A percentile compares a stretch with the other conserved stretches of the same genome.
Conservation (phyloP, 2,113 vertebrate genomes). For the Mormoops blainvillei region DNA sequence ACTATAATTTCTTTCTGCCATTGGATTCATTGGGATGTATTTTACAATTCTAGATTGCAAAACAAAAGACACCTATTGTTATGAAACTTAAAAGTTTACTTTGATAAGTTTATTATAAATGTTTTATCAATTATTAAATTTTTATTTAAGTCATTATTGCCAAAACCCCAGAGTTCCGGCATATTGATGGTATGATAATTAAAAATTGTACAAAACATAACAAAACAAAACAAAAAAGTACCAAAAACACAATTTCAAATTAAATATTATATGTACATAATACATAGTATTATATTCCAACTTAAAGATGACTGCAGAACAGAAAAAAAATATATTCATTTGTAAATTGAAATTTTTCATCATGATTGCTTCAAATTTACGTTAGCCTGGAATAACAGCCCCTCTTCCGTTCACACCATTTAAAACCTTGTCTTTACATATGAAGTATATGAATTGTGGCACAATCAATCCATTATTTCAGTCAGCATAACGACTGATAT, state of each 20-base stretch:
- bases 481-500: background rate
- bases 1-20: background rate
- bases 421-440: background rate
- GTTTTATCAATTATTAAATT: background rate
- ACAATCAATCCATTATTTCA: constrained; percentile 11
- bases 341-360: background rate
- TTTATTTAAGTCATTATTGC: background rate
- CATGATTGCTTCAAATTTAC: background rate
- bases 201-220: background rate
- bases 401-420: background rate
- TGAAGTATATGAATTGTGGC: constrained; percentile 8
- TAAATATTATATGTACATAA: background rate
- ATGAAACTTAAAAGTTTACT: background rate
- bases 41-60: background rate
- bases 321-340: background rate
- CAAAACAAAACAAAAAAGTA: background rate
- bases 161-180: background rate
- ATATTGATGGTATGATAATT: background rate
- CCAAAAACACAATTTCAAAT: background rate
- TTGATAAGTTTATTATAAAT: background rate
- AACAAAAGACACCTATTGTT: background rate
- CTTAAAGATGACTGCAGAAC: background rate
- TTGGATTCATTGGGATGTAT: background rate
- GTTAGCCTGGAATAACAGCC: background rate
- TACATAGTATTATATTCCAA: background rate